Conservation (phyloP, 1,140 invertebrate species). For the Apis florea region DNA sequence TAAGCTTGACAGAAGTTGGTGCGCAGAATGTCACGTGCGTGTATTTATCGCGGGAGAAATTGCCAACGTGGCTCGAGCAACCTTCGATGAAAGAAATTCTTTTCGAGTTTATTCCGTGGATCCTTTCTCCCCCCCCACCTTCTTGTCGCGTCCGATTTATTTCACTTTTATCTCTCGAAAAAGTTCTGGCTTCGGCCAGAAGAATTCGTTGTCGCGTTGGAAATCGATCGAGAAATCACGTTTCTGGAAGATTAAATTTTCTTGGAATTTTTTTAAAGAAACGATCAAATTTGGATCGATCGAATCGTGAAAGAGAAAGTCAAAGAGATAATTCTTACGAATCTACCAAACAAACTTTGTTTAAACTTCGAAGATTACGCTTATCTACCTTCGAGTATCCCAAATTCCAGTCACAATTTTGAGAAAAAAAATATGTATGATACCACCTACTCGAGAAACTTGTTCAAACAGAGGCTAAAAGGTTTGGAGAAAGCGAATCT, state of each 20-base stretch:
- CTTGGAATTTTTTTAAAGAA: background rate
- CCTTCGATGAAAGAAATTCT: constrained; percentile 8
- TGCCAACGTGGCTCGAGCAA: constrained; percentile 18
- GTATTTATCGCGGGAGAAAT: constrained; percentile 47
- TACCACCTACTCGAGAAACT: no score
- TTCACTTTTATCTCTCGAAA: background rate
- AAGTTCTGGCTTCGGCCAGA: background rate
- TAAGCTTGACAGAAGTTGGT: constrained; percentile 52
- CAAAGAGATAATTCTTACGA: no score
- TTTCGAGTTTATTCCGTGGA: constrained; percentile 6
- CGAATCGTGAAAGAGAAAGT: no score
- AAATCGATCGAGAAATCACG: background rate
- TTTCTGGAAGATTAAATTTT: background rate
- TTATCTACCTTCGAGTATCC: no score
- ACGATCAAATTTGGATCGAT: no score
- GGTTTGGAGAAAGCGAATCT: no score
- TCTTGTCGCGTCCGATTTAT: background rate
- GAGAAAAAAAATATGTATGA: background rate
- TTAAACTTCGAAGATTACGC: no score
- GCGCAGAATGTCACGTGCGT: constrained; percentile 53
- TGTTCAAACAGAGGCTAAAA: no score
- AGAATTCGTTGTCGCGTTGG: background rate
- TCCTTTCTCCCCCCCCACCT: background rate
- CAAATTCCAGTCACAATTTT: no score
- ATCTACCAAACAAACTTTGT: no score